These are phyloP conservation scores for Zoanthus sociatus DNA, from an alignment of 92 coral and sea anemone genomes.

Conservation along the genomic window DNA sequence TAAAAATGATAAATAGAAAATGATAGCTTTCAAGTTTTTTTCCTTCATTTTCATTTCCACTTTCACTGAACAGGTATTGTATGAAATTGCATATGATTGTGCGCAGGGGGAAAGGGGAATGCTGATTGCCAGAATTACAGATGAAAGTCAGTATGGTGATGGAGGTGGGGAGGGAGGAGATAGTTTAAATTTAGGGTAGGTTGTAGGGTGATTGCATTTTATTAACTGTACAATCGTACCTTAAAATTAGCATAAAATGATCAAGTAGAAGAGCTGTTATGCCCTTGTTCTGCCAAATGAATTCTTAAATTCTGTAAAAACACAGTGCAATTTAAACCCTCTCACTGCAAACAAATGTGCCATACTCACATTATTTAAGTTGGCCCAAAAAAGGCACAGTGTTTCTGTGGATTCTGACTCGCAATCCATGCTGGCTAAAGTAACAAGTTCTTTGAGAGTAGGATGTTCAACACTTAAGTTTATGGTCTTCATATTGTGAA, in stretches of 20 bases:
- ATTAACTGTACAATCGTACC: conserved; percentile 28
- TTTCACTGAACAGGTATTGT: conserved; percentile 19
- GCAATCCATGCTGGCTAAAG: conserved; percentile 74
- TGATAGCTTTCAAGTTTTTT: conserved; percentile 11
- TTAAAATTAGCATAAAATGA: conserved; percentile 26
- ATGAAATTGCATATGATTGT: conserved; percentile 4
- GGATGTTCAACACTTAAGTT: conserved; percentile 70
- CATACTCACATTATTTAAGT: conserved; percentile 62
- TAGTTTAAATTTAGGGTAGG: conserved; percentile 16
- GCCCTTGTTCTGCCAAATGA: conserved; percentile 23
- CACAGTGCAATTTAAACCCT: conserved; percentile 32
- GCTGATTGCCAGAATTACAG: conserved; percentile 16
- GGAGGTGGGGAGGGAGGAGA: conserved; percentile 14
- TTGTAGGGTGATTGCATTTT: conserved; percentile 18
- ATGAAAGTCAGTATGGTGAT: conserved; percentile 2
- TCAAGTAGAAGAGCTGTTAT: conserved; percentile 31
- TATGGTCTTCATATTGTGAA: conserved; percentile 68
- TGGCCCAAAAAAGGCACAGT: conserved; percentile 69
- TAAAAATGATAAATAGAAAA: conserved; percentile 7
- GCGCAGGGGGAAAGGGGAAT: conserved; percentile 1
- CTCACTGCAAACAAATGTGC: conserved; percentile 33
- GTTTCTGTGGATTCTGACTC: conserved; percentile 68
- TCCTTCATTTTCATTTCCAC: conserved; percentile 1
- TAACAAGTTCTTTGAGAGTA: conserved; percentile 60
- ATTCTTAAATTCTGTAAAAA: conserved; percentile 18